These are phyloP conservation scores for Hybognathus amarus DNA, from an alignment of 2,797 vertebrate species.

Conservation along the genomic window DNA sequence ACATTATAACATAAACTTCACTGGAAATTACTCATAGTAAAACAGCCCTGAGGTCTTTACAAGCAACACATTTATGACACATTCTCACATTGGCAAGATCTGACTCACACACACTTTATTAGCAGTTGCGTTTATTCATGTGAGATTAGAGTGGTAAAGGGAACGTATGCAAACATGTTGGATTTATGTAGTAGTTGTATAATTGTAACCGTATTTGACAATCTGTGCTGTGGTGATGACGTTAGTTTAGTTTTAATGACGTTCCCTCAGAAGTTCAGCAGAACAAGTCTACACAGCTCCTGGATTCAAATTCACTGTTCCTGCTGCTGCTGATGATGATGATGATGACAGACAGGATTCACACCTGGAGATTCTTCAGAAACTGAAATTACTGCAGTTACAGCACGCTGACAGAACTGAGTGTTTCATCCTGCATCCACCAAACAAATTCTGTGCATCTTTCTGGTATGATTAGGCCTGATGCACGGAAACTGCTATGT, in stretches of 20 bases:
- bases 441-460: background rate
- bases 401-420: constrained; percentile 15
- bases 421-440: background rate
- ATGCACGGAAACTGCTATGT: background rate
- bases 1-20: constrained; percentile 10
- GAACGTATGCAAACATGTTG: background rate
- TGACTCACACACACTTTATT: background rate
- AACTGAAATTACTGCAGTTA: constrained; percentile 13
- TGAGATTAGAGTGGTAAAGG: background rate
- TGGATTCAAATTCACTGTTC: constrained; percentile 13
- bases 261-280: background rate
- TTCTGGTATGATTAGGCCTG: background rate
- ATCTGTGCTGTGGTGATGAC: background rate
- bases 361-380: constrained; percentile 42
- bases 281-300: background rate
- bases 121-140: background rate
- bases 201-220: background rate
- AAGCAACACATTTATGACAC: background rate
- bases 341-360: constrained; percentile 44
- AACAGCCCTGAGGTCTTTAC: background rate
- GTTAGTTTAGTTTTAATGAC: background rate
- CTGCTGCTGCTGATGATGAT: constrained; percentile 54
- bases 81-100: constrained; percentile 3
- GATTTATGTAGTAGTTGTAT: background rate
- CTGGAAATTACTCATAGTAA: background rate